Conservation (phyloP, 2,888 invertebrate genomes). For the Trissolcus japonicus region DNA sequence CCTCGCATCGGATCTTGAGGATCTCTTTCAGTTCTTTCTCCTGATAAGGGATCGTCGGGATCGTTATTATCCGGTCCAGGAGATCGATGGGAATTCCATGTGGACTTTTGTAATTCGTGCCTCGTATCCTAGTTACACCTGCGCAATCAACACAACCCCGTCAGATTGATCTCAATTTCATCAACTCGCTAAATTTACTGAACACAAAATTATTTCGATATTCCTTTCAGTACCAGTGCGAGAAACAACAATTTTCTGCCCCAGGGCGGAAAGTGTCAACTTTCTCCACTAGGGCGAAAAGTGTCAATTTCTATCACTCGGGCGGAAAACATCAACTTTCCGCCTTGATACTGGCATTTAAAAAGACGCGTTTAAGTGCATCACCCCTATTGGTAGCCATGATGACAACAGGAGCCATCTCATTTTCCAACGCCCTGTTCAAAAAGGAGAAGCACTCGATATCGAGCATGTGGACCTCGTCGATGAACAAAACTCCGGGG, state of each 20-base stretch:
- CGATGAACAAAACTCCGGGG: slow-evolving; percentile 97
- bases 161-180: no score
- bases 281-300: no score
- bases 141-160: no score
- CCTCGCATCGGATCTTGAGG: slow-evolving; percentile 95
- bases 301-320: no score
- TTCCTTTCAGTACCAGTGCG: no score
- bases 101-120: slow-evolving; percentile 94
- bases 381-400: slow-evolving; percentile 96
- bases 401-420: slow-evolving; percentile 97
- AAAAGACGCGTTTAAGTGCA: no score
- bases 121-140: slow-evolving; percentile 92
- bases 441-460: slow-evolving; percentile 99
- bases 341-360: no score
- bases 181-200: no score
- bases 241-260: no score
- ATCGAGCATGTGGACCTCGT: slow-evolving; percentile 99
- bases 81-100: slow-evolving; percentile 99
- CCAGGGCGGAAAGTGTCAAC: no score
- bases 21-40: slow-evolving; percentile 94
- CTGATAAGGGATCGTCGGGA: slow-evolving; percentile 91
- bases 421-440: slow-evolving; percentile 97
- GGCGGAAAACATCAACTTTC: no score
- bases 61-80: slow-evolving; percentile 95
- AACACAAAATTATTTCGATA: no score